Percentiles rank a stretch among this genome's conserved stretches.
These are phyloP conservation scores for Morpho deidamia DNA, from an alignment of 2,888 invertebrate species.

Conservation along the genomic window DNA sequence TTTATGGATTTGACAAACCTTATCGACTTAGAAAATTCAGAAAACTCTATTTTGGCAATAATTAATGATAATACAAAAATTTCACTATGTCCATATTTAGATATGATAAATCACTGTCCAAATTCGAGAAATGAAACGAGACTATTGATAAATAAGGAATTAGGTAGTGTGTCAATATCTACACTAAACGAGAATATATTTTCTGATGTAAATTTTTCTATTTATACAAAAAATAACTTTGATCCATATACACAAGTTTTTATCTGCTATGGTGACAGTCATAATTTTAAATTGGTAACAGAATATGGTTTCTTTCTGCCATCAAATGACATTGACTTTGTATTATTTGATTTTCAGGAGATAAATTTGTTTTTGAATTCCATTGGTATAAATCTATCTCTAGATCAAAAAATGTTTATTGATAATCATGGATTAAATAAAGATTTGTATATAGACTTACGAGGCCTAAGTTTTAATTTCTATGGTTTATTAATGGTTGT, in stretches of 20 bases:
- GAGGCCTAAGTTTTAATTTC: conserved; percentile 84
- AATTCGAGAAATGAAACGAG: conserved; percentile 76
- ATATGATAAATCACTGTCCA: conserved; percentile 92
- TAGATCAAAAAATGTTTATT: conserved; percentile 81
- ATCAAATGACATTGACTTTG: conserved; percentile 82
- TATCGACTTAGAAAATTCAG: conserved; percentile 59
- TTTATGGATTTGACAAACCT: conserved; percentile 80
- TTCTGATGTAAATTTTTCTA: conserved; percentile 61
- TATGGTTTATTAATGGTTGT: conserved; percentile 68
- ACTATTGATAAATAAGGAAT: conserved; percentile 48
- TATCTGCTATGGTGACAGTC: conserved; percentile 92
- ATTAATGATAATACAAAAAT: conserved; percentile 80
- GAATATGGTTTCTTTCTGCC: conserved; percentile 92
- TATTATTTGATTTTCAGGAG: conserved; percentile 78
- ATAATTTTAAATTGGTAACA: conserved; percentile 87
- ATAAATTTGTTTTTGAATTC: conserved; percentile 60
- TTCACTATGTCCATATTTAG: conserved; percentile 92
- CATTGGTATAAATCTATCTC: conserved; percentile 58
- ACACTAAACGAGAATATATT: conserved; percentile 50
- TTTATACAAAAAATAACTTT: conserved; percentile 73
- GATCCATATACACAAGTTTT: conserved; percentile 86
- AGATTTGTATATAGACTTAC: conserved; percentile 80
- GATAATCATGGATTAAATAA: conserved; percentile 78
- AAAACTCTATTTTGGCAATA: conserved; percentile 52
- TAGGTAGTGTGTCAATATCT: conserved; percentile 45